These are phyloP conservation scores for Sciurus niger DNA, from an alignment of 2,113 vertebrate genomes.

Conservation along the genomic window DNA sequence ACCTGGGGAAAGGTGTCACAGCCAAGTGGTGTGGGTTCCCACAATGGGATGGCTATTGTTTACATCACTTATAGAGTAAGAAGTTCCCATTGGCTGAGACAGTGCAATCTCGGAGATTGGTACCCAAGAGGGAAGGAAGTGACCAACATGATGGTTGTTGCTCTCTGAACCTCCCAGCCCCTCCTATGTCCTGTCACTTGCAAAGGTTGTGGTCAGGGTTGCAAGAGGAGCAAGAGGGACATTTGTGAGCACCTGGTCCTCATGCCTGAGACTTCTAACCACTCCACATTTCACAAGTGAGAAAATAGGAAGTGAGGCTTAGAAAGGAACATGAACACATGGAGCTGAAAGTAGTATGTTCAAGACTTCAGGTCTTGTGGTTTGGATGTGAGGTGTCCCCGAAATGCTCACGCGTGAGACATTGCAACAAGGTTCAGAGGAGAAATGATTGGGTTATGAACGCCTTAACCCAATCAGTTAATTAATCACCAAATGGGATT, in stretches of 20 bases:
- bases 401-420: too few species aligned
- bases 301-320: background rate
- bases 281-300: background rate
- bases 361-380: background rate
- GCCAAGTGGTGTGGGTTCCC: background rate
- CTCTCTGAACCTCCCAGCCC: background rate
- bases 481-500: too few species aligned
- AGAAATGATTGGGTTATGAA: too few species aligned
- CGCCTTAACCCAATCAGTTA: too few species aligned
- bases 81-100: background rate
- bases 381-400: too few species aligned
- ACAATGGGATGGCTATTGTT: background rate
- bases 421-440: too few species aligned
- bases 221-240: background rate
- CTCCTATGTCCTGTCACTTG: background rate
- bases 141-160: background rate
- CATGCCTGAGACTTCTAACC: background rate
- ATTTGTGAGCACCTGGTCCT: background rate
- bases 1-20: background rate
- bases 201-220: conserved; percentile 28
- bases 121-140: conserved; percentile 61
- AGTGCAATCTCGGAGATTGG: conserved; percentile 12
- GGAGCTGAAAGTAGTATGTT: background rate
- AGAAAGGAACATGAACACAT: accelerated
- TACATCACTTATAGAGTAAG: background rate